Evolutionary conservation across 2,797 vertebrate genomes (phyloP).

Genomic region (Phataginus tricuspis): DNA sequence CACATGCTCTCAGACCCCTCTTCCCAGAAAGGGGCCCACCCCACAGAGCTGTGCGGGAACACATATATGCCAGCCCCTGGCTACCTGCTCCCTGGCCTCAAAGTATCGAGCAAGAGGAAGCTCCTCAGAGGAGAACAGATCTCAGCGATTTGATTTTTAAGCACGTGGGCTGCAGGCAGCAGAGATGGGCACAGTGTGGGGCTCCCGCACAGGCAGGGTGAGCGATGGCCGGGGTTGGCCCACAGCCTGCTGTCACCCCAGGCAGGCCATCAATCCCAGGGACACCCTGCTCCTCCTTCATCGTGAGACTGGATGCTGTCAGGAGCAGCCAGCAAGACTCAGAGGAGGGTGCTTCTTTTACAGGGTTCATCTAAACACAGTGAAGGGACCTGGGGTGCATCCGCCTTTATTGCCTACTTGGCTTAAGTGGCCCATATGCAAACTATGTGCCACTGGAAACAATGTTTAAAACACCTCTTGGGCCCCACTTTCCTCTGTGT

Average conservation of each 20-base stretch:
- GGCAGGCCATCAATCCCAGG: conserved; percentile 79
- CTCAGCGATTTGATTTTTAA: not conserved
- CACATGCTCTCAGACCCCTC: not conserved
- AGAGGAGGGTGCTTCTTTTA: conserved; percentile 75
- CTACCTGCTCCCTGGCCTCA: not conserved
- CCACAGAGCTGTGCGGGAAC: not conserved
- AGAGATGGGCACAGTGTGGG: not conserved
- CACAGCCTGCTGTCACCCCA: conserved; percentile 66
- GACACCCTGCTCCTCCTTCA: conserved; percentile 78
- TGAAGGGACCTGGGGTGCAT: conserved; percentile 47
- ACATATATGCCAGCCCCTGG: not conserved
- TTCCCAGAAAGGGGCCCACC: not conserved
- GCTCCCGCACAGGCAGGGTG: conserved; percentile 63
- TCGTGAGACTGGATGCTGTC: conserved; percentile 76
- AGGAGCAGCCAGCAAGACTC: conserved; percentile 65
- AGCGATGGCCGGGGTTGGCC: conserved; percentile 69
- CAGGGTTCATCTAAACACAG: conserved; percentile 65
- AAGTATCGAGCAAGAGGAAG: not conserved
- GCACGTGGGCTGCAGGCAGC: conserved; percentile 2
- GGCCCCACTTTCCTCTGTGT: too few species aligned
- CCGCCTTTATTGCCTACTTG: conserved; percentile 67
- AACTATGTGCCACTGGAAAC: conserved; percentile 70
- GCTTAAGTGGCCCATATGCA: conserved; percentile 65
- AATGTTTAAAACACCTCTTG: not conserved
- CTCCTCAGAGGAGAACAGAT: not conserved